Base-by-base conservation (phyloP, 2,113 vertebrate genomes). In the Thomomys bottae region DNA sequence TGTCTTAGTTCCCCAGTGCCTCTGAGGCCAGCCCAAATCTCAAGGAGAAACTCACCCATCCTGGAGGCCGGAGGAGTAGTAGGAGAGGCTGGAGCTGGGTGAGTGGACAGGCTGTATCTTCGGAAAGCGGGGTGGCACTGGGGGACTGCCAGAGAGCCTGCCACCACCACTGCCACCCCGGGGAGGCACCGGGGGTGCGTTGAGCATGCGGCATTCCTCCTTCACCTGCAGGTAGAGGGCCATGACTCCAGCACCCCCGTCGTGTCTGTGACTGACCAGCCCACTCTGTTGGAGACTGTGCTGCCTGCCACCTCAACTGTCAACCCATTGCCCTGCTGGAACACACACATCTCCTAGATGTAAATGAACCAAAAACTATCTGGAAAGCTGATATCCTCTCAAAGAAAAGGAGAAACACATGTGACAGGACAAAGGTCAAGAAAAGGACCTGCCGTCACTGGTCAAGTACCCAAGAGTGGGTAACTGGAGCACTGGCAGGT, bases 171-270 rank as follows among this genome's bases (percentile, higher is more conserved):
- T 54, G 82, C 98, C 98, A 66, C 98, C 99, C 80, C 99, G 98
- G 28, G 99, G 99, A 1, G 99, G 99, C 78, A 99, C 98, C 0
- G 99, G 99, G 30, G 99, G 99, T 2, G 99, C 99, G 0, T 99
- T 99, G 94, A 99, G 98, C 95, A 99, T 98, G 80, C 99, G 99
- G 66, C 99, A 99, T 96, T 99, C 99, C 96, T 99, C 99, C 97
- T 98, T 99, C 96, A 99, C 99, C 99, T 99, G 96, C n/a, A 96
- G 90, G 67, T 66, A 92, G 70, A 95, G 57, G 42, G 34, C 26
- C 70, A 3, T 40, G 71, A 82, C 54, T 8, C 54, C n/a, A 61
- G 12, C 18, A 70, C 17, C 42, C 64, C 32, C 6, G 57, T 32
- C 42, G 15, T 8, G 3, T 70, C 57, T 38, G 87, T 10, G 14